Conservation (phyloP, 2,888 invertebrate genomes). For the Orchesellides sinensis region DNA sequence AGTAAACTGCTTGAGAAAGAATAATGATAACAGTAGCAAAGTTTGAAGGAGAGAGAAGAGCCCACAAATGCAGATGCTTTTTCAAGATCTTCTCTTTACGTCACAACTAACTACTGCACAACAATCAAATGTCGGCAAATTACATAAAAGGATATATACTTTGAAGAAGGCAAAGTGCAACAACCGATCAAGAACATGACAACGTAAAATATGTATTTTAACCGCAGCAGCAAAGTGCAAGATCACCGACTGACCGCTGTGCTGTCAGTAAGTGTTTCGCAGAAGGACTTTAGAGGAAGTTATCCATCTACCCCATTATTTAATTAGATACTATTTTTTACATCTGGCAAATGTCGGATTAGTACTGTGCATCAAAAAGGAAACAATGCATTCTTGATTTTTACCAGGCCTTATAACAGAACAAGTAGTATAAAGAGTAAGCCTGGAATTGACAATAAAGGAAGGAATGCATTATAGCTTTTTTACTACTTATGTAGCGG, state of each 20-base stretch:
- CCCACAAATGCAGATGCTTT: too few relatives aligned
- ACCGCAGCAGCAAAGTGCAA: constrained; percentile 34
- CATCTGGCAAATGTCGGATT: not conserved
- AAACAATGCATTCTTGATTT: constrained; percentile 14
- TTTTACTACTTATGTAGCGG: too few relatives aligned
- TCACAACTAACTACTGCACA: too few relatives aligned
- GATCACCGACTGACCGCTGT: constrained; percentile 32
- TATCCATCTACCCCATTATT: not conserved
- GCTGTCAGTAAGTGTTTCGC: not conserved
- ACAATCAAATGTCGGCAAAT: constrained; percentile 6
- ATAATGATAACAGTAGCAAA: too few relatives aligned
- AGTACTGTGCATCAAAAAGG: not conserved
- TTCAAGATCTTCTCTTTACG: too few relatives aligned
- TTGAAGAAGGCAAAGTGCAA: constrained; percentile 47
- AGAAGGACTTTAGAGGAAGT: not conserved
- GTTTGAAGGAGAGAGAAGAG: too few relatives aligned
- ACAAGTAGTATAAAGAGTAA: too few relatives aligned
- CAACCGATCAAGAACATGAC: constrained; percentile 57
- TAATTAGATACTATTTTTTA: constrained; percentile 11
- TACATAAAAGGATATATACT: constrained; percentile 31
- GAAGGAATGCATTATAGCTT: too few relatives aligned
- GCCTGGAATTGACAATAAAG: too few relatives aligned
- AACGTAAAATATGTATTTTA: constrained; percentile 18
- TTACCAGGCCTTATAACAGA: too few relatives aligned
- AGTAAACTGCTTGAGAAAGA: too few relatives aligned